Evolutionary conservation across 53 echinoderm and acorn worm species (phyloP).

Genomic region (Holothuria scabra): DNA sequence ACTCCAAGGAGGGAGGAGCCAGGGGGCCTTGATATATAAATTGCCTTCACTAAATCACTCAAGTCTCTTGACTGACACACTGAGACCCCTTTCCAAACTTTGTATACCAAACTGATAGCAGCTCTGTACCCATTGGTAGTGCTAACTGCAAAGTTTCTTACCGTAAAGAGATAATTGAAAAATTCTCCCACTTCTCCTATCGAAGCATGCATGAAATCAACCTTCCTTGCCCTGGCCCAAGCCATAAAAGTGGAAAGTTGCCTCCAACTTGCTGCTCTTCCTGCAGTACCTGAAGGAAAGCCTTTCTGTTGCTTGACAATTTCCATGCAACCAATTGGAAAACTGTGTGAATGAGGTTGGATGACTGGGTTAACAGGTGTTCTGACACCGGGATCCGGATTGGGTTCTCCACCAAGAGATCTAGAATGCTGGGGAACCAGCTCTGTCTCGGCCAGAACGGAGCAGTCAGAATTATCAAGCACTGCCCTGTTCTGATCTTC

Average conservation of each 20-base stretch:
- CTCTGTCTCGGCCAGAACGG: conserved; percentile 22
- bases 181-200: not conserved
- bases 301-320: conserved; percentile 18
- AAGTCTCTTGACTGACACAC: conserved; percentile 12
- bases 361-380: conserved; percentile 1
- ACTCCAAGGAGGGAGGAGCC: conserved; percentile 17
- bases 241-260: not conserved
- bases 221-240: too few relatives aligned
- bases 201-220: not conserved
- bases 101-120: conserved; percentile 13
- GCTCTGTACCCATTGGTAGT: conserved; percentile 19
- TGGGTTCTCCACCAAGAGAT: not conserved
- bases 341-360: not conserved
- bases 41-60: not conserved
- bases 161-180: not conserved
- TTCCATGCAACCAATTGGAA: conserved; percentile 23
- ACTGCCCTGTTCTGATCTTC: conserved; percentile 19
- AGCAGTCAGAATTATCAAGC: conserved; percentile 22
- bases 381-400: not conserved
- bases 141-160: not conserved
- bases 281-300: conserved; percentile 7
- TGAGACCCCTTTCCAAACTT: not conserved
- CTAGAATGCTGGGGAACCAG: conserved; percentile 9
- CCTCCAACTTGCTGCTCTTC: not conserved
- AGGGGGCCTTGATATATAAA: not conserved